Evolutionary conservation across 2,797 vertebrate genomes (phyloP).

Genomic region (Choloepus didactylus): DNA sequence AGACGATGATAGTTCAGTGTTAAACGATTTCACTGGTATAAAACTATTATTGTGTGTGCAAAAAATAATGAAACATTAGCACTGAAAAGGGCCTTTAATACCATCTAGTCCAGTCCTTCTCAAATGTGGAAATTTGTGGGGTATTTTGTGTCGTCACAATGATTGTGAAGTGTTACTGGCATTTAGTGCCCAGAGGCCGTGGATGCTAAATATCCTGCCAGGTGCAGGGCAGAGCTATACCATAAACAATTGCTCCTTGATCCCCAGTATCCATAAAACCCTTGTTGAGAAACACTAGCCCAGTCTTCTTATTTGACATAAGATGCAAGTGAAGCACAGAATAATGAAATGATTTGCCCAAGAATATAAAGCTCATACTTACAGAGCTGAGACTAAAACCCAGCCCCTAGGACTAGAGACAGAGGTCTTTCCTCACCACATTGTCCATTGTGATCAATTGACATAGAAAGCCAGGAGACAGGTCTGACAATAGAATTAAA

Average conservation of each 20-base stretch:
- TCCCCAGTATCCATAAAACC: background rate
- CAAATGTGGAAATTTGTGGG: background rate
- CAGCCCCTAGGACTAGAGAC: background rate
- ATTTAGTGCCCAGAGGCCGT: background rate
- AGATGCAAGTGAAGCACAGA: background rate
- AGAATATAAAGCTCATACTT: background rate
- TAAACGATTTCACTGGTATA: background rate
- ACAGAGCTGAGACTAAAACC: background rate
- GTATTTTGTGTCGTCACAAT: background rate
- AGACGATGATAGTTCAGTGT: background rate
- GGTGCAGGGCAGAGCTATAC: background rate
- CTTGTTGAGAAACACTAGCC: background rate
- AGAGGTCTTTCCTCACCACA: background rate
- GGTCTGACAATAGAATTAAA: background rate
- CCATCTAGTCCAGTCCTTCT: background rate
- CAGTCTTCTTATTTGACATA: background rate
- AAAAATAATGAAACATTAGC: slow-evolving; percentile 19
- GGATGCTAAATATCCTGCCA: background rate
- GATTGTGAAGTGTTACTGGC: background rate
- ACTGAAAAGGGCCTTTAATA: background rate
- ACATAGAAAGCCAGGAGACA: background rate
- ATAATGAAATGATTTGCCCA: background rate
- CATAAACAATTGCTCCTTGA: background rate
- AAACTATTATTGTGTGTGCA: background rate
- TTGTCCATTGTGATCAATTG: background rate